These are phyloP conservation scores for Drosophila chauvacae DNA, from an alignment of 1,140 invertebrate species.

Conservation along the genomic window DNA sequence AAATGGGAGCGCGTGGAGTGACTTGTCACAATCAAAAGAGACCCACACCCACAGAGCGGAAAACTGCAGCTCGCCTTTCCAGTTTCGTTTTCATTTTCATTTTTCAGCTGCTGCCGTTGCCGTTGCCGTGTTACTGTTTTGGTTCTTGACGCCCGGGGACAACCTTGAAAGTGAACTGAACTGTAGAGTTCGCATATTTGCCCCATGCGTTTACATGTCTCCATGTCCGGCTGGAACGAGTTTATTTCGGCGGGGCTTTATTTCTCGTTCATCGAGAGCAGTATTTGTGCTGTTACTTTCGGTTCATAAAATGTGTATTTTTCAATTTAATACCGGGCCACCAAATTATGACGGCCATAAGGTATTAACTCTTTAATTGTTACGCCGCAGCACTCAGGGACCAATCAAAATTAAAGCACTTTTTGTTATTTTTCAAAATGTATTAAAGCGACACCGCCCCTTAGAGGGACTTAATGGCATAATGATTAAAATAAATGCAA, in stretches of 20 bases:
- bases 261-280: conserved; percentile 28
- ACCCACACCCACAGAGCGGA: conserved; percentile 37
- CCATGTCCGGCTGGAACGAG: conserved; percentile 47
- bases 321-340: conserved; percentile 11
- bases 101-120: conserved; percentile 11
- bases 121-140: conserved; percentile 43
- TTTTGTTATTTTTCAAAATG: conserved; percentile 12
- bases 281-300: conserved; percentile 45
- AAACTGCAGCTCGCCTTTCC: conserved; percentile 24
- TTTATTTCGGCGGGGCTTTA: conserved; percentile 18
- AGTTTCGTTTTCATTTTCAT: conserved; percentile 29
- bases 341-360: conserved; percentile 27
- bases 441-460: conserved; percentile 8
- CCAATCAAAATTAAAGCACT: conserved; percentile 31
- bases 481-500: conserved; percentile 48
- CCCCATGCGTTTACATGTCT: conserved; percentile 53
- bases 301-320: conserved; percentile 30
- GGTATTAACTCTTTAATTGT: conserved; percentile 27
- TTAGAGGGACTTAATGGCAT: conserved; percentile 45
- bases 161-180: conserved; percentile 76
- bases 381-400: conserved; percentile 8
- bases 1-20: conserved; percentile 49
- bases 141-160: conserved; percentile 51
- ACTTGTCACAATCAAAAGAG: conserved; percentile 61
- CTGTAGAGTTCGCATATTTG: conserved; percentile 50